These are phyloP conservation scores for Oryzias javanicus DNA, from an alignment of 2,113 vertebrate genomes.

Conservation along the genomic window DNA sequence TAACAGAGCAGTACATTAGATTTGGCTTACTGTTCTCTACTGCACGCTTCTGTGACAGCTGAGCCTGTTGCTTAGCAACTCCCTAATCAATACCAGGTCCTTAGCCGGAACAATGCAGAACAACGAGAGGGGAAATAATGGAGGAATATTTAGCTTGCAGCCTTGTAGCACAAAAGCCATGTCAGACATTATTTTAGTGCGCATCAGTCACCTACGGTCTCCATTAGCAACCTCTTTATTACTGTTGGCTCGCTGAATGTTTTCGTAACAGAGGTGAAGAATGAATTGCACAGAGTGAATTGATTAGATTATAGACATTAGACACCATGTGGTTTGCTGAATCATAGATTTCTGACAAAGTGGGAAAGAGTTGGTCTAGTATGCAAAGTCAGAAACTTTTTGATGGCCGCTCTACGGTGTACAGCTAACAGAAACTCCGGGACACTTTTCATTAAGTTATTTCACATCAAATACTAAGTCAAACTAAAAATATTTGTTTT, in stretches of 20 bases:
- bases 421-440: too few species aligned
- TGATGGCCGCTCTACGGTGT: too few species aligned
- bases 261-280: conserved; percentile 22
- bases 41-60: conserved; percentile 67
- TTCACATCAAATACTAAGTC: too few species aligned
- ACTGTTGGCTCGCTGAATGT: conserved; percentile 39
- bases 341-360: conserved; percentile 22
- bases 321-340: not conserved
- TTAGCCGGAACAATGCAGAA: conserved; percentile 68
- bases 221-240: conserved; percentile 46
- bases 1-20: conserved; percentile 60
- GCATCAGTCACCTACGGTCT: conserved; percentile 49
- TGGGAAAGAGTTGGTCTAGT: not conserved
- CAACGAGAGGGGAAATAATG: conserved; percentile 65
- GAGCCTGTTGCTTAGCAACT: conserved; percentile 82
- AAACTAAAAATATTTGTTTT: too few species aligned
- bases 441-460: too few species aligned
- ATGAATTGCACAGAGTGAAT: conserved; percentile 27
- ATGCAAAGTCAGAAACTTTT: too few species aligned
- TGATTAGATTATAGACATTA: conserved; percentile 26
- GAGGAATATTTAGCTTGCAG: conserved; percentile 65
- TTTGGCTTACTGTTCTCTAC: conserved; percentile 63
- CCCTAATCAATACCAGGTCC: conserved; percentile 81
- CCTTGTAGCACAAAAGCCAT: conserved; percentile 64
- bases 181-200: conserved; percentile 44